Conservation (phyloP, 2,797 vertebrate genomes). For the Hydrophis major region DNA sequence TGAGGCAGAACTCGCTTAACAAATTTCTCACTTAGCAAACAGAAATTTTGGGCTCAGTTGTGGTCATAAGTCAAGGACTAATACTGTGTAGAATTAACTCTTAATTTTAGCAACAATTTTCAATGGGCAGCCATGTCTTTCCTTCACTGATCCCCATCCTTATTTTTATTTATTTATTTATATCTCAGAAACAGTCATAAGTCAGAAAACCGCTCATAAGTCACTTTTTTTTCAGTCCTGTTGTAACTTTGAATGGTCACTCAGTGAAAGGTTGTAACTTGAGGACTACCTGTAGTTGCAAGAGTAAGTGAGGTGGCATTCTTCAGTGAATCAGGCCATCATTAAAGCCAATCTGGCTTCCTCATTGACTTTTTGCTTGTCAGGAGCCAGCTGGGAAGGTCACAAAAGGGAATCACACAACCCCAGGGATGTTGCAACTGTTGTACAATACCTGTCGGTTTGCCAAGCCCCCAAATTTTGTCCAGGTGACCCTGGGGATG, state of each 20-base stretch:
- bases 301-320: background rate
- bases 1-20: too few species aligned
- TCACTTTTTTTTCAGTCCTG: background rate
- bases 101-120: background rate
- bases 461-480: background rate
- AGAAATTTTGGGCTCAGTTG: too few species aligned
- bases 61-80: too few species aligned
- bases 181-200: background rate
- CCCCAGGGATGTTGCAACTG: background rate
- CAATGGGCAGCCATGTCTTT: background rate
- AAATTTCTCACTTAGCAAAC: too few species aligned
- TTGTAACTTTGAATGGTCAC: background rate
- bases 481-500: background rate
- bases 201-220: background rate
- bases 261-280: background rate
- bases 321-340: background rate
- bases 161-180: background rate
- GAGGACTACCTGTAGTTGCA: background rate
- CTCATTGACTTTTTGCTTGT: background rate
- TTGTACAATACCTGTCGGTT: background rate
- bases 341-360: background rate
- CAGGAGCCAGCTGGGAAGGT: background rate
- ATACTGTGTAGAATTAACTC: background rate
- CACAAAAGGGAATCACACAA: background rate
- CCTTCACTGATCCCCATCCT: background rate